phyloP scores from a whole-genome alignment of 2,797 vertebrate genomes.

The Scolopax bukidnonensis region DNA sequence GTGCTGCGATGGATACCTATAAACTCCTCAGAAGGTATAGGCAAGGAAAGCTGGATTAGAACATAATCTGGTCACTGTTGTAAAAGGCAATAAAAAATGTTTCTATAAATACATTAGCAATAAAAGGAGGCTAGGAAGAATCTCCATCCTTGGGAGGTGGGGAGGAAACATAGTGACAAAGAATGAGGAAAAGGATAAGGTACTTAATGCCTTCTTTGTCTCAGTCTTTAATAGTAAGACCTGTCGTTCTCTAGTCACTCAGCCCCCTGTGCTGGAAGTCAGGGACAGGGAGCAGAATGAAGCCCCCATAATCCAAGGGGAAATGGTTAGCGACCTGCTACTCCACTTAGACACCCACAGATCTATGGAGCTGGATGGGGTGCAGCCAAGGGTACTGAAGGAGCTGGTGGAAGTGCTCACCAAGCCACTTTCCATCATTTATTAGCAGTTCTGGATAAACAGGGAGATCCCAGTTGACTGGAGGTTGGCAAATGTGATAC shows the following conservation, averaged over 20 bases:
- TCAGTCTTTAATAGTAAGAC: background rate
- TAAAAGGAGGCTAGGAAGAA: background rate
- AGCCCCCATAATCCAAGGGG: background rate
- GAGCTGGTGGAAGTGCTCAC: background rate
- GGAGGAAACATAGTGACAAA: background rate
- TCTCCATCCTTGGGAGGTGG: background rate
- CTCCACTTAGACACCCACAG: background rate
- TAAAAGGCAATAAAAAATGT: background rate
- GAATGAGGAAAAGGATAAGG: background rate
- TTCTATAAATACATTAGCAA: background rate
- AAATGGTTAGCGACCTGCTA: background rate
- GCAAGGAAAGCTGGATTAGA: background rate
- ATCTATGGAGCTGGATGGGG: background rate
- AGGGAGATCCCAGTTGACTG: background rate
- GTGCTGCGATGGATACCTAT: background rate
- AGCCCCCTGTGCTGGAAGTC: background rate
- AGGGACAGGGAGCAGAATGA: background rate
- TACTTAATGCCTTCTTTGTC: background rate
- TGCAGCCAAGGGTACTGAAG: background rate
- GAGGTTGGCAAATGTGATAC: background rate
- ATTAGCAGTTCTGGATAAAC: background rate
- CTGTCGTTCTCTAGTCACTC: background rate
- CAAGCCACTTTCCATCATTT: background rate
- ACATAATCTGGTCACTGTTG: background rate
- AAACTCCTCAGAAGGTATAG: background rate